Evolutionary conservation across 2,113 vertebrate genomes (phyloP), one percentile per base, ranked within the genome.

Genomic region (Rana temporaria): DNA sequence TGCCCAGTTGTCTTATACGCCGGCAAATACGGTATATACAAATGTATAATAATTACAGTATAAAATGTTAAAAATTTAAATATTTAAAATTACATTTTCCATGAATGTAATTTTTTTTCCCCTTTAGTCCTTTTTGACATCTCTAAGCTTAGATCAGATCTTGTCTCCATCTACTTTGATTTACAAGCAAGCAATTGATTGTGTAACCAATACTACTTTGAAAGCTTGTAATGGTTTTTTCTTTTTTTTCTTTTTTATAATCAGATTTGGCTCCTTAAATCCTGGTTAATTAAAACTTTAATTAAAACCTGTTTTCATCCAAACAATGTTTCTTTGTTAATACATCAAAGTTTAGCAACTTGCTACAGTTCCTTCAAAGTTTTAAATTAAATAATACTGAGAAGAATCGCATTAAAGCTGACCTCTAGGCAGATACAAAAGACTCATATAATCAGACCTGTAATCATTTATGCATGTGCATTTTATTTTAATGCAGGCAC

Each of bases 141-240:
- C 64, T 82, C 69, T 73, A 62, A 64, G 60, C 79, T 81, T 73
- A 65, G 69, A 81, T 81, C 79, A 81, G 24, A 52, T 81, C 70
- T 66, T 64, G 57, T 60, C 68, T 73, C 32, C 79, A 82, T 82
- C 79, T 56, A 57, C 55, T 82, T 74, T 74, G 70, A 82, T 82
- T 74, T 82, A 82, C 79, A 82, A 73, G 79, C 56, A 57, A 65
- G 70, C 18, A 55, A 82, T 82, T 82, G 79, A 82, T 82, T 82
- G 56, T 82, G 79, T 82, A 82, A 82, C 70, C 60, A 64, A 74
- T 82, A 74, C 79, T 42, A 62, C 60, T 74, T 74, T 74, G 24
- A 56, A 74, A 82, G 70, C 79, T 55, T 82, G 62, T 42, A 82
- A 74, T 26, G 52, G 24, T 57, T 82, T 32, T 30, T 30, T 30